Evolutionary conservation across 2,797 vertebrate species (phyloP).

Genomic region (Hemibagrus guttatus): DNA sequence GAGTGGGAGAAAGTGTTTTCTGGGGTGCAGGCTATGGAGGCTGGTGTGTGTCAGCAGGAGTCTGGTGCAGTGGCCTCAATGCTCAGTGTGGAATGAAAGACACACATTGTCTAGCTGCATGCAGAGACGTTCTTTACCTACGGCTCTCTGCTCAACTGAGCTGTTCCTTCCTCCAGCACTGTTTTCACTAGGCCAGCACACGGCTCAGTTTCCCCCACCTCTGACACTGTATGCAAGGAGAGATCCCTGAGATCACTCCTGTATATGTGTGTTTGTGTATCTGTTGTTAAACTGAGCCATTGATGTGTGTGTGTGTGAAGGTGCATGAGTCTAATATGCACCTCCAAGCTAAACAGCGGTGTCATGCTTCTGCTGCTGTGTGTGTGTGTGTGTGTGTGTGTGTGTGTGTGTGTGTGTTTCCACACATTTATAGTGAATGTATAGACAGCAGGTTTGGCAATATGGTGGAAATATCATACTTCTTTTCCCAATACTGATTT

Average conservation of each 20-base stretch:
- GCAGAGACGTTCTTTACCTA: slow-evolving; percentile 35
- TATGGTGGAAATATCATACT: background rate
- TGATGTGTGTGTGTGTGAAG: background rate
- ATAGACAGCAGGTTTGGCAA: no score
- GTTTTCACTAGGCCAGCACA: slow-evolving; percentile 26
- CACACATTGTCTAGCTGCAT: slow-evolving; percentile 35
- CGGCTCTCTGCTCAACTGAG: slow-evolving; percentile 38
- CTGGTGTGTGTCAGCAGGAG: slow-evolving; percentile 39
- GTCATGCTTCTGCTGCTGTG: no score
- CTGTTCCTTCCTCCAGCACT: slow-evolving; percentile 36
- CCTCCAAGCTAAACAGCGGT: background rate
- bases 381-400: background rate
- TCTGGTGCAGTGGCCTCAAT: slow-evolving; percentile 16
- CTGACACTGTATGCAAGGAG: slow-evolving; percentile 19
- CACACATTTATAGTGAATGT: background rate
- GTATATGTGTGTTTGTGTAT: slow-evolving; percentile 41
- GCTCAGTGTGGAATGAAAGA: slow-evolving; percentile 38
- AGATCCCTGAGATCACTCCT: slow-evolving; percentile 27
- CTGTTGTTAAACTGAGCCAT: background rate
- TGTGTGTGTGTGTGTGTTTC: background rate
- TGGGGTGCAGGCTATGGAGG: slow-evolving; percentile 32
- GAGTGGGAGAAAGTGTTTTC: slow-evolving; percentile 16
- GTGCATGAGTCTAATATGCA: background rate
- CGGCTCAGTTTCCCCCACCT: slow-evolving; percentile 30
- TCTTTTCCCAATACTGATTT: background rate